Conservation (phyloP, 2,888 invertebrate species). For the Ormyrus rosae region DNA sequence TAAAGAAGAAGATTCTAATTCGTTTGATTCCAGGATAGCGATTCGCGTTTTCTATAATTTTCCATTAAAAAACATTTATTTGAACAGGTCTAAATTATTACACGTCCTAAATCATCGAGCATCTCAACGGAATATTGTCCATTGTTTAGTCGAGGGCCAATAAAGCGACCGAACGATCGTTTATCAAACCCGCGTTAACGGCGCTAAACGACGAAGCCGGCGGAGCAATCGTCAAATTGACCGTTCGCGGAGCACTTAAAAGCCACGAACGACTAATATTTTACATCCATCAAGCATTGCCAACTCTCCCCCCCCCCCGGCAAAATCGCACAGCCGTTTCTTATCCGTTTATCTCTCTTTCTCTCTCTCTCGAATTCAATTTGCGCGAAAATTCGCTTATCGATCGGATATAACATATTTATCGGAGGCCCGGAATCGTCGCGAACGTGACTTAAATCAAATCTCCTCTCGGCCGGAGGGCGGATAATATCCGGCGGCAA, state of each 20-base stretch:
- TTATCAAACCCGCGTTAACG: too few relatives aligned
- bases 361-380: not conserved
- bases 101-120: too few relatives aligned
- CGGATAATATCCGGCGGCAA: conserved; percentile 25
- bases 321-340: not conserved
- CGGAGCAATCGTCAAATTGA: too few relatives aligned
- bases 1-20: too few relatives aligned
- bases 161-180: too few relatives aligned
- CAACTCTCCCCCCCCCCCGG: not conserved
- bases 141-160: too few relatives aligned
- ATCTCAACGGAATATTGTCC: too few relatives aligned
- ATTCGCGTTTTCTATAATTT: too few relatives aligned
- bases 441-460: conserved; percentile 28
- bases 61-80: too few relatives aligned
- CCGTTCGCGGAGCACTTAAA: not conserved
- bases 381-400: conserved; percentile 15
- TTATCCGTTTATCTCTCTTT: not conserved
- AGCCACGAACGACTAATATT: conserved; percentile 29
- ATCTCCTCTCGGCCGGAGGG: not conserved
- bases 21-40: too few relatives aligned
- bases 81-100: too few relatives aligned
- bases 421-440: not conserved
- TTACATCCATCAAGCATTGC: conserved; percentile 7
- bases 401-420: not conserved
- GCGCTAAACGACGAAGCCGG: too few relatives aligned